Evolutionary conservation across 2,888 invertebrate species (phyloP).

Genomic region (Epirrhoe alternata): DNA sequence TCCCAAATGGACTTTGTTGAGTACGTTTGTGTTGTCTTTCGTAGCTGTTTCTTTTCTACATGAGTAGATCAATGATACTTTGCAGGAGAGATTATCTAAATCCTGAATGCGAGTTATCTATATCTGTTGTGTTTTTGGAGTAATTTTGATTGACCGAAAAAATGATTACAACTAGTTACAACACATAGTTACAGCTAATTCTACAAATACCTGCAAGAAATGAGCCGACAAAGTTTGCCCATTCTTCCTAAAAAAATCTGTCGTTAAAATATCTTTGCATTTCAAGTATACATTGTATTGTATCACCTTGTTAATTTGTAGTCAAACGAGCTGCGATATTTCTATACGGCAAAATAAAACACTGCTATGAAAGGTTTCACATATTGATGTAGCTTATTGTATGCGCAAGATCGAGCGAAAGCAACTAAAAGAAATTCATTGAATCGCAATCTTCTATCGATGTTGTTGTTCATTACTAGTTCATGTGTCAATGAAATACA

Average conservation of each 20-base stretch:
- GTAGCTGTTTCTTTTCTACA: constrained; percentile 3
- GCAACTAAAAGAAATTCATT: neutral
- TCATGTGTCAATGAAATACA: neutral
- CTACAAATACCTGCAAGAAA: too few relatives aligned
- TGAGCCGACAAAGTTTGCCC: too few relatives aligned
- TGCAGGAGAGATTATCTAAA: neutral
- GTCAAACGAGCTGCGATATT: neutral
- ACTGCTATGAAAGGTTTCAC: neutral
- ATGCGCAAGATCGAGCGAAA: neutral
- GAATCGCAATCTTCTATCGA: neutral
- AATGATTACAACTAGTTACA: neutral
- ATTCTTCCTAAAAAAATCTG: too few relatives aligned
- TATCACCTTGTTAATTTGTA: neutral
- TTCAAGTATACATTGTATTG: too few relatives aligned
- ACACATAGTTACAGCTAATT: too few relatives aligned
- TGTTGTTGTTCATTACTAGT: neutral
- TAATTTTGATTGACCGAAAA: neutral
- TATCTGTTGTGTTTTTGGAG: neutral
- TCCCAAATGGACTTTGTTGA: constrained; percentile 20
- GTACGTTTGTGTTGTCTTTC: constrained; percentile 4
- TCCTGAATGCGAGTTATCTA: neutral
- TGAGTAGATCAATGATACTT: neutral
- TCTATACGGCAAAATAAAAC: neutral
- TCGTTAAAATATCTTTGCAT: too few relatives aligned
- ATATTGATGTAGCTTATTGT: neutral